Conservation (phyloP, 2,797 vertebrate species). For the Acomys russatus region DNA sequence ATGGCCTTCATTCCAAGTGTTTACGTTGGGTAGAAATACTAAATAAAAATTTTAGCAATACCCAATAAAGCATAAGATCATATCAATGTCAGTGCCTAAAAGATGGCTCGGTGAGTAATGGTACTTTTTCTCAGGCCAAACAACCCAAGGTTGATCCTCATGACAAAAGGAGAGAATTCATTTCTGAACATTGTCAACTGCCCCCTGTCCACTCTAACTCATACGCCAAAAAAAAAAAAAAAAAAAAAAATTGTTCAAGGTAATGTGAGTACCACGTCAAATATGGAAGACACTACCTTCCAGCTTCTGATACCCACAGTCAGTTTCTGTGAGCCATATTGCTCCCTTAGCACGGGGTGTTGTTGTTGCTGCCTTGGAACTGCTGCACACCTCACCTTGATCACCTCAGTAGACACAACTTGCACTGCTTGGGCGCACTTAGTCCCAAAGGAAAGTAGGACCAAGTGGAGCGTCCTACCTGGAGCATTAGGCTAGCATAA, state of each 20-base stretch:
- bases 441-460: not conserved
- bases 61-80: not conserved
- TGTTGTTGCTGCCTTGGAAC: not conserved
- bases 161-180: not conserved
- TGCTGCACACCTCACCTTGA: too few relatives aligned
- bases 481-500: not conserved
- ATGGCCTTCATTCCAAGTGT: not conserved
- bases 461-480: not conserved
- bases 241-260: not conserved
- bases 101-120: not conserved
- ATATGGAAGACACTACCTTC: not conserved
- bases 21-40: not conserved
- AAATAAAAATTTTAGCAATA: not conserved
- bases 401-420: too few relatives aligned
- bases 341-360: not conserved
- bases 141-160: not conserved
- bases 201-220: not conserved
- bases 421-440: not conserved
- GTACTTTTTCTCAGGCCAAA: not conserved
- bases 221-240: not conserved
- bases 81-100: not conserved
- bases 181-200: not conserved
- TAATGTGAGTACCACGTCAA: not conserved
- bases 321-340: not conserved
- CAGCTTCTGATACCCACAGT: not conserved